Evolutionary conservation across 2,888 invertebrate genomes (phyloP).

Genomic region (Metallyticus violacea): DNA sequence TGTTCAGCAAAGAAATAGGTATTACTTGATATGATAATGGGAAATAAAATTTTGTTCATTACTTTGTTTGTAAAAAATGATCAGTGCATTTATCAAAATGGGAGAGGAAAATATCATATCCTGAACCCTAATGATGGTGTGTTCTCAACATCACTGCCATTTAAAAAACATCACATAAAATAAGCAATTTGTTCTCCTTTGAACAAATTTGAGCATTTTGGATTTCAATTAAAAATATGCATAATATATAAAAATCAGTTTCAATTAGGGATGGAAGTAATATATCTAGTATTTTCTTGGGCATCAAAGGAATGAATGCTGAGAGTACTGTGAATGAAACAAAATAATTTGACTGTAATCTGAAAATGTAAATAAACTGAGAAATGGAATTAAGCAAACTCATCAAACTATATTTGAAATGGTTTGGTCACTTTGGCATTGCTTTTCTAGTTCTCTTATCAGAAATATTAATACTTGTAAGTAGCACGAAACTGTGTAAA

Average conservation of each 20-base stretch:
- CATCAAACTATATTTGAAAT: neutral
- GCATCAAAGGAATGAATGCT: neutral
- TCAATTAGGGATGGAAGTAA: neutral
- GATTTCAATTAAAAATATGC: too few relatives aligned
- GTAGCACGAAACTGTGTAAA: constrained; percentile 11
- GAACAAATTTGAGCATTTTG: neutral
- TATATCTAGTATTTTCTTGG: neutral
- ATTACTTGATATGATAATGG: too few relatives aligned
- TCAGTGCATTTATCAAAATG: neutral
- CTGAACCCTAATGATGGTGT: neutral
- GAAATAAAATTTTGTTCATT: too few relatives aligned
- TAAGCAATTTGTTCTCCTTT: neutral
- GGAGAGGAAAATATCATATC: neutral
- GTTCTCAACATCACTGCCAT: neutral
- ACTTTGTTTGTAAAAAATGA: neutral
- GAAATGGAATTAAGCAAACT: neutral
- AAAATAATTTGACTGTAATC: neutral
- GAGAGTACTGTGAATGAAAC: neutral
- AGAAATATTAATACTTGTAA: constrained; percentile 26
- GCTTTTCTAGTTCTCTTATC: neutral
- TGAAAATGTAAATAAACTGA: neutral
- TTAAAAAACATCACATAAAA: neutral
- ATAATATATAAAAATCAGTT: neutral
- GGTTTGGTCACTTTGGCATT: neutral
- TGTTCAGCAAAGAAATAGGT: too few relatives aligned